Conservation (phyloP, 2,113 vertebrate species). For the Chaetodon trifascialis region DNA sequence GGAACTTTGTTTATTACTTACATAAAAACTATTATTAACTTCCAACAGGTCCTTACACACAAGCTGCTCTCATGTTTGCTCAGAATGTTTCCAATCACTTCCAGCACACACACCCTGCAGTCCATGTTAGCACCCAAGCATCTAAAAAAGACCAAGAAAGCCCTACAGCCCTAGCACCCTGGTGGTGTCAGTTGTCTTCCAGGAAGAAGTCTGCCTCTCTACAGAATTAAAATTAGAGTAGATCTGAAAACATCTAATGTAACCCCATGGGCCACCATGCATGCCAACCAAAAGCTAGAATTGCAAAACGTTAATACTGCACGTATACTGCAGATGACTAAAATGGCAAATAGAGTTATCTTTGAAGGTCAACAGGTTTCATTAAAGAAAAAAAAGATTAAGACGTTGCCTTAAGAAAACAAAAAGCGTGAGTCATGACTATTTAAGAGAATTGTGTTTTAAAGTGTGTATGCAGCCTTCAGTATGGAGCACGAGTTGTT, state of each 20-base stretch:
- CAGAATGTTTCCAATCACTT: neutral
- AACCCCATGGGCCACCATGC: conserved; percentile 5
- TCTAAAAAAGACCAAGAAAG: conserved; percentile 60
- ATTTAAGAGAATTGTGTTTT: neutral
- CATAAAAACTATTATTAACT: neutral
- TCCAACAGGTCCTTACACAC: neutral
- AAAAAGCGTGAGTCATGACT: neutral
- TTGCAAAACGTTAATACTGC: neutral
- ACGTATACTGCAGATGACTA: neutral
- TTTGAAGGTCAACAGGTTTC: neutral
- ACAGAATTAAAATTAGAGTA: conserved; percentile 79
- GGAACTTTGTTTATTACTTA: too few species aligned
- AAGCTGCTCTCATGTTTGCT: neutral
- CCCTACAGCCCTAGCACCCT: conserved; percentile 38
- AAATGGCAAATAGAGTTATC: neutral
- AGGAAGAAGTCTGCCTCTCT: conserved; percentile 63
- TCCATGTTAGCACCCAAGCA: conserved; percentile 28
- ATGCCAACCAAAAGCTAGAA: conserved; percentile 20
- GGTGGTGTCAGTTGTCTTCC: conserved; percentile 71
- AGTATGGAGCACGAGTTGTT: neutral
- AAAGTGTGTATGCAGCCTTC: neutral
- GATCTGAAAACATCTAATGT: conserved; percentile 52
- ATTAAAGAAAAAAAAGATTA: neutral
- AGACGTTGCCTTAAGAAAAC: too few species aligned
- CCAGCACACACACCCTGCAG: neutral